Conservation (phyloP, 1,140 invertebrate species). For the Atta cephalotes region DNA sequence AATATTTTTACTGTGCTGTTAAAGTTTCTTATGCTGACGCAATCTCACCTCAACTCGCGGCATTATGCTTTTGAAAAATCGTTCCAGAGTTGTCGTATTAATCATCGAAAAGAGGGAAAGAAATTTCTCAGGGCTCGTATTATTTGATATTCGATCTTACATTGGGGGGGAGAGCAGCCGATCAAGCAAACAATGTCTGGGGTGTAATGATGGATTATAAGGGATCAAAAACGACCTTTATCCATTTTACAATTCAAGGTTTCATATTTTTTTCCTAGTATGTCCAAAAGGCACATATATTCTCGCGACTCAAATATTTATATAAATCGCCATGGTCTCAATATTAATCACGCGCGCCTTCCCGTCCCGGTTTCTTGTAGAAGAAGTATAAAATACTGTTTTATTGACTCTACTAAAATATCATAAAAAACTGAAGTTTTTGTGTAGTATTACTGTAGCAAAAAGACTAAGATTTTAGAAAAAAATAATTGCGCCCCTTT, state of each 20-base stretch:
- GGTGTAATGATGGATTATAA: conserved; percentile 12
- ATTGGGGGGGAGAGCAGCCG: not conserved
- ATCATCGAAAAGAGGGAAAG: conserved; percentile 8
- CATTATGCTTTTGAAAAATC: conserved; percentile 32
- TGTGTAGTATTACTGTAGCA: not conserved
- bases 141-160: conserved; percentile 28
- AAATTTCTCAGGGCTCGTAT: conserved; percentile 4
- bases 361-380: not conserved
- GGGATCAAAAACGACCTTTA: conserved; percentile 23
- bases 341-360: conserved; percentile 3
- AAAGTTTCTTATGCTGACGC: conserved; percentile 23
- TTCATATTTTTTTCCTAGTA: not conserved
- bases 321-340: not conserved
- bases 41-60: conserved; percentile 4
- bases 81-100: conserved; percentile 12
- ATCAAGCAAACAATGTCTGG: not conserved
- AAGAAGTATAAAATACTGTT: not conserved
- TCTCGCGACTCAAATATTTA: conserved; percentile 21
- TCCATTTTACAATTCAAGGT: conserved; percentile 1
- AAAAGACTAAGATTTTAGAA: not conserved
- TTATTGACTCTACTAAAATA: not conserved
- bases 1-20: conserved; percentile 56
- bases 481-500: not conserved
- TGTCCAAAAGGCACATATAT: not conserved
- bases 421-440: not conserved